A percentile compares a stretch with the other conserved stretches of the same genome.
Conservation (phyloP, 2,113 vertebrate genomes). For the Xenus cinereus region DNA sequence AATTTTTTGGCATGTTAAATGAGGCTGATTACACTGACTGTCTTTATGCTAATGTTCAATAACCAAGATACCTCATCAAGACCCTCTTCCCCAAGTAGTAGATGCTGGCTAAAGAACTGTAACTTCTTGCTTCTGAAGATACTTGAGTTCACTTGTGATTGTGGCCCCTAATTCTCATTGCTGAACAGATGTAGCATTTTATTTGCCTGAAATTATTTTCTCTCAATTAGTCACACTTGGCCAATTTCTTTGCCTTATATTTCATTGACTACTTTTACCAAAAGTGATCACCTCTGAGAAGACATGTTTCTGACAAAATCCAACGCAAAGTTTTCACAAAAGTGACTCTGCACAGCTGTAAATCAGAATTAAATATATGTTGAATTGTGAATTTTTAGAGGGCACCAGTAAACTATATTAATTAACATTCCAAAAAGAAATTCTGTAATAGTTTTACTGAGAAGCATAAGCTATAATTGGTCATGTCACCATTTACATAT, state of each 20-base stretch:
- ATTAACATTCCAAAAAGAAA: neutral
- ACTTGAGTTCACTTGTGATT: neutral
- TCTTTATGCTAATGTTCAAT: conserved; percentile 11
- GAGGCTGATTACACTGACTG: conserved; percentile 10
- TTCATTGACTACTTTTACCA: neutral
- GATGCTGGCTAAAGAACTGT: neutral
- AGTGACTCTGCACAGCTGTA: neutral
- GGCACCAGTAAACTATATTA: rapidly evolving
- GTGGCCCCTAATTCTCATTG: neutral
- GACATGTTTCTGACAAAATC: neutral
- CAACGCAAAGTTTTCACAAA: neutral
- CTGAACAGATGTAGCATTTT: neutral
- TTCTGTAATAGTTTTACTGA: neutral
- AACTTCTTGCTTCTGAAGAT: neutral
- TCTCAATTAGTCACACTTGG: neutral
- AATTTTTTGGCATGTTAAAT: neutral
- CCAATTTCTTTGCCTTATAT: neutral
- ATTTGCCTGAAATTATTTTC: neutral
- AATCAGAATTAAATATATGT: neutral
- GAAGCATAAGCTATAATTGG: neutral
- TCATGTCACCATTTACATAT: neutral
- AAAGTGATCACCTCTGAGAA: neutral
- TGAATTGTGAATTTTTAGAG: neutral
- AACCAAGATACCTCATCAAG: neutral
- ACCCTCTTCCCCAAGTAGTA: neutral